Percentiles rank a stretch among this genome's conserved stretches.
These are phyloP conservation scores for Tachysurus fulvidraco DNA, from an alignment of 2,113 vertebrate species.

Conservation along the genomic window DNA sequence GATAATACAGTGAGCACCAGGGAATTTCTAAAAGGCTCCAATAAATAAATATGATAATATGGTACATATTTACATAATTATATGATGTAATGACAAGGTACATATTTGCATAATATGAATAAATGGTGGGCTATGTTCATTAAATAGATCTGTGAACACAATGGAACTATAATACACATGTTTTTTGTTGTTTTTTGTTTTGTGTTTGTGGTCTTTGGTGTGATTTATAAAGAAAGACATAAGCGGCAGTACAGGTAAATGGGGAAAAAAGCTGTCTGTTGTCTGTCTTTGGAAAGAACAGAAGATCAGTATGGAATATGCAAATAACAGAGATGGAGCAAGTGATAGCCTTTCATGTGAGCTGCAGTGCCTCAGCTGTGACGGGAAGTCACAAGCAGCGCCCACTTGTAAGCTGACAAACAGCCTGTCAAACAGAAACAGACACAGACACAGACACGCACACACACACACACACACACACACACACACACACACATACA, in stretches of 20 bases:
- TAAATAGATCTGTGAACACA: not conserved
- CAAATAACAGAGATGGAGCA: conserved; percentile 70
- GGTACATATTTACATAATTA: not conserved
- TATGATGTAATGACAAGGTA: no score
- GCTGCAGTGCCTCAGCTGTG: conserved; percentile 30
- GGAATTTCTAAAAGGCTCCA: not conserved
- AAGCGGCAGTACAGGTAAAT: not conserved
- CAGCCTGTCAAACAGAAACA: not conserved
- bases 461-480: conserved; percentile 12
- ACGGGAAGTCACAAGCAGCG: conserved; percentile 69
- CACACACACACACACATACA: conserved; percentile 21
- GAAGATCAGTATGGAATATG: conserved; percentile 62
- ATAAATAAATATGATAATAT: not conserved
- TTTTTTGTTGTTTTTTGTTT: not conserved
- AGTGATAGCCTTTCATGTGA: conserved; percentile 62
- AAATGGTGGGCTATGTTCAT: not conserved
- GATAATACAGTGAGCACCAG: not conserved
- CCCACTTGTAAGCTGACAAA: conserved; percentile 46
- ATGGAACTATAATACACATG: not conserved
- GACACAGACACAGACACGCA: conserved; percentile 33
- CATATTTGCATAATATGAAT: not conserved
- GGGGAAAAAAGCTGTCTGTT: not conserved
- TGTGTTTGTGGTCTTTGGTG: not conserved
- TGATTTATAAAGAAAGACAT: not conserved
- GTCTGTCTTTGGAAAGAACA: conserved; percentile 50